A percentile compares a stretch with the other conserved stretches of the same genome.
Evolutionary conservation across 1,140 invertebrate species (phyloP).

Genomic region (Muscidifurax raptorellus): DNA sequence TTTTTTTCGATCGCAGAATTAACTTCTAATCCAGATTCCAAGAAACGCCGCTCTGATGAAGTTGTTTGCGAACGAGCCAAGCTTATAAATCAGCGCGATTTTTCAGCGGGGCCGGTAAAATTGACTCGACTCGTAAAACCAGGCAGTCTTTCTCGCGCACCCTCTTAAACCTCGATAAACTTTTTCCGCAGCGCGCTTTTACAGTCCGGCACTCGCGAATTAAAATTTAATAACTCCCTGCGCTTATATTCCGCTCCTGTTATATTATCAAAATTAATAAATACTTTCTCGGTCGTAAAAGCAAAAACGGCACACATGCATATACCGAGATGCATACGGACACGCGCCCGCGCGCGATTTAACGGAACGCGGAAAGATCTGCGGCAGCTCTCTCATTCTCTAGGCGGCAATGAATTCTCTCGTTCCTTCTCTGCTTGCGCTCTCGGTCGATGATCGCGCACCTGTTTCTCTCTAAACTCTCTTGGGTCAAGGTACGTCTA

Average conservation of each 20-base stretch:
- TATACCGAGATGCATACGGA: background rate
- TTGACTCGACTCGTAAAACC: background rate
- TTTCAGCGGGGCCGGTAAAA: background rate
- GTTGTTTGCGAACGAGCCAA: no score
- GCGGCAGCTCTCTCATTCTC: background rate
- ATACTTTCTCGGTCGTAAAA: conserved; percentile 6
- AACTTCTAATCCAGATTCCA: no score
- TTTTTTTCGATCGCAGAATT: background rate
- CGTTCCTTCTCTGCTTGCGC: conserved; percentile 2
- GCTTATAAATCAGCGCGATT: background rate
- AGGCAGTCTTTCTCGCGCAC: background rate
- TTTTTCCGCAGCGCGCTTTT: background rate
- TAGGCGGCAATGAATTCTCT: background rate
- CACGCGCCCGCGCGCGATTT: background rate
- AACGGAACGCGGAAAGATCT: conserved; percentile 18
- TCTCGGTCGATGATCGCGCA: conserved; percentile 67
- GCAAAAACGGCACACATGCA: background rate
- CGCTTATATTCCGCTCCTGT: background rate
- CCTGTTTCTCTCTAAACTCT: conserved; percentile 71
- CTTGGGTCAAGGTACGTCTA: conserved; percentile 72
- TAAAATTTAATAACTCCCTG: conserved; percentile 12
- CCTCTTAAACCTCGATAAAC: conserved; percentile 3
- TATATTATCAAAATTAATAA: conserved; percentile 3
- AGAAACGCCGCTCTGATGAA: no score
- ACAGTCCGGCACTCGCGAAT: background rate